Conservation (phyloP, 2,888 invertebrate species). For the Punctoribates punctum region DNA sequence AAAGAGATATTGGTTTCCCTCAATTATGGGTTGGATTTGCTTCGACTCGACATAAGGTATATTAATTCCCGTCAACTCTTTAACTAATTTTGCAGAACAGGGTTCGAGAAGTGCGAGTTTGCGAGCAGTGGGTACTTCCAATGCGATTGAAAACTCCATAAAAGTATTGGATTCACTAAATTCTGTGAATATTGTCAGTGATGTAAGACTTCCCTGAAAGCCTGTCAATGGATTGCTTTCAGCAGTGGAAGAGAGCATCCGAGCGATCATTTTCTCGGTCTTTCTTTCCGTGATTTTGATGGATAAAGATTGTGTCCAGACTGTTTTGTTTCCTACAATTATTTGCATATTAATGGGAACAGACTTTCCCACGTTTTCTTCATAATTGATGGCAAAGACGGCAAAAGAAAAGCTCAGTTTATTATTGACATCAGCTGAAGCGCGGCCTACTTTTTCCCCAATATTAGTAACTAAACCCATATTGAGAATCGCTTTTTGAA, state of each 20-base stretch:
- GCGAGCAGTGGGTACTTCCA: conserved; percentile 41
- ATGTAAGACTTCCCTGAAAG: conserved; percentile 35
- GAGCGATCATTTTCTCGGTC: conserved; percentile 39
- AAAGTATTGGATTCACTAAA: conserved; percentile 32
- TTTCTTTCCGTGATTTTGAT: conserved; percentile 44
- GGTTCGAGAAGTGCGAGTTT: conserved; percentile 45
- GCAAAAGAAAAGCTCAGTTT: conserved; percentile 46
- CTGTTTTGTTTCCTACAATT: conserved; percentile 43
- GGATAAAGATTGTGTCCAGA: conserved; percentile 38
- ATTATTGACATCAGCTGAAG: conserved; percentile 44
- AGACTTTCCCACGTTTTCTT: conserved; percentile 45
- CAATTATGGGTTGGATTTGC: conserved; percentile 45
- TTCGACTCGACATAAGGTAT: conserved; percentile 47
- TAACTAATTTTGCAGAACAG: conserved; percentile 46
- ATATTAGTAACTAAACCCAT: conserved; percentile 48
- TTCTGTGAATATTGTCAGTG: conserved; percentile 27
- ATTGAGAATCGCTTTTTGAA: conserved; percentile 45
- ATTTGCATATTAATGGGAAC: conserved; percentile 43
- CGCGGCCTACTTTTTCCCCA: conserved; percentile 43
- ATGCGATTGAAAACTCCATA: conserved; percentile 45
- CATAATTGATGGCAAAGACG: conserved; percentile 47
- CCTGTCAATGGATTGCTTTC: conserved; percentile 1
- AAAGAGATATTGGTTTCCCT: conserved; percentile 45
- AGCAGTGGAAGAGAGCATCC: conserved; percentile 26
- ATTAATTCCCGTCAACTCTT: conserved; percentile 46